Percentiles rank a stretch among this genome's conserved stretches.
These are phyloP conservation scores for Hemithea aestivaria DNA, from an alignment of 2,888 invertebrate genomes.

Conservation along the genomic window DNA sequence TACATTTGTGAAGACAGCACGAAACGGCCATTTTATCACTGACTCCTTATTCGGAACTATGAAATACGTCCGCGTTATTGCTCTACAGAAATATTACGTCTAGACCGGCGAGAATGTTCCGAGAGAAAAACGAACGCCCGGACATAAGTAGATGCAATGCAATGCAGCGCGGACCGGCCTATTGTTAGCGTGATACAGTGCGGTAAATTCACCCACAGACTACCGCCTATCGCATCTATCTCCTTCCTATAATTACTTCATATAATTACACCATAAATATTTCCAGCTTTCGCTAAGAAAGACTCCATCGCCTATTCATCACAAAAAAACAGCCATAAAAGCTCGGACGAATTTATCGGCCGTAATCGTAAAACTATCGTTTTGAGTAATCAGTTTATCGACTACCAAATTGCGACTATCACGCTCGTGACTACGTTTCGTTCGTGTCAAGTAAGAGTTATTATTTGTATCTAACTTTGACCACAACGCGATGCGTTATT, in stretches of 20 bases:
- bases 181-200: conserved; percentile 70
- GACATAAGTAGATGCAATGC: conserved; percentile 31
- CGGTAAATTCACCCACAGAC: conserved; percentile 56
- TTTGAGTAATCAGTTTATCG: conserved; percentile 23
- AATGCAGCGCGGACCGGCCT: conserved; percentile 50
- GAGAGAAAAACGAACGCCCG: conserved; percentile 60
- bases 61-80: conserved; percentile 51
- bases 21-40: conserved; percentile 19
- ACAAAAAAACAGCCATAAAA: conserved; percentile 18
- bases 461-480: conserved; percentile 32
- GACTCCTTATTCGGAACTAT: conserved; percentile 38
- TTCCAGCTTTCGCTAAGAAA: conserved; percentile 35
- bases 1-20: conserved; percentile 10
- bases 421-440: conserved; percentile 30
- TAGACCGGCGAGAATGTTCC: conserved; percentile 67
- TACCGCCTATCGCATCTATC: conserved; percentile 49
- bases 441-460: conserved; percentile 42
- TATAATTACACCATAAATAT: conserved; percentile 65
- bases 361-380: conserved; percentile 22
- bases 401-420: conserved; percentile 24
- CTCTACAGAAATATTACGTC: conserved; percentile 68
- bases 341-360: conserved; percentile 21
- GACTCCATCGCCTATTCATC: conserved; percentile 31
- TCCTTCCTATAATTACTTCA: conserved; percentile 53
- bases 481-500: conserved; percentile 22